These are phyloP conservation scores for Hypanus sabinus DNA, from an alignment of 2,113 vertebrate species.

Conservation along the genomic window DNA sequence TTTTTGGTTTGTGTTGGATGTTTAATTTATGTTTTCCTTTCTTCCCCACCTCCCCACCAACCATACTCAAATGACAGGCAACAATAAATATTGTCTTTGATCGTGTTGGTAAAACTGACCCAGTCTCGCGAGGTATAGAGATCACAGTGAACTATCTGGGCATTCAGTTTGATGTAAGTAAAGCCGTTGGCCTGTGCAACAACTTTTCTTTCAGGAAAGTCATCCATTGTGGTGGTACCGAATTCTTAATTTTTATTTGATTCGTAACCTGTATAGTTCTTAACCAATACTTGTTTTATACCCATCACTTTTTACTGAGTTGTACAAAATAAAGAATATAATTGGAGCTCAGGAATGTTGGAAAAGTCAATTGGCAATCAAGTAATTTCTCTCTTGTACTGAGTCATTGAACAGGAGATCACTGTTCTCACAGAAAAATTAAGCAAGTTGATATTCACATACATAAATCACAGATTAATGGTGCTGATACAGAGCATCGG, in stretches of 20 bases:
- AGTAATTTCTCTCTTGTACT: neutral
- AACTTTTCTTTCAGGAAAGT: neutral
- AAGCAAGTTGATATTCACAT: neutral
- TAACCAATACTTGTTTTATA: neutral
- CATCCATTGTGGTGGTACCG: neutral
- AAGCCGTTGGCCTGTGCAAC: slow-evolving; percentile 32
- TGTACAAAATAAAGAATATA: neutral
- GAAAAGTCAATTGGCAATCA: neutral
- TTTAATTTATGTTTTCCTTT: neutral
- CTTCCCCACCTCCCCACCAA: too few relatives aligned
- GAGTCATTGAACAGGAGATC: neutral
- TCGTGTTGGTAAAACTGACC: slow-evolving; percentile 93
- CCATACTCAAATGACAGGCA: slow-evolving; percentile 59
- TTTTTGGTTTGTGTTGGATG: neutral
- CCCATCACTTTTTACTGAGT: neutral
- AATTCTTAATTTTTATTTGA: neutral
- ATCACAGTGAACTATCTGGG: slow-evolving; percentile 98
- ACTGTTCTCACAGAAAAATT: neutral
- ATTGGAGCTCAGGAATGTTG: neutral
- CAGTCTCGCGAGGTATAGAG: slow-evolving; percentile 95
- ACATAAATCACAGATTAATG: neutral
- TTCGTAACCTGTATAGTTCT: neutral
- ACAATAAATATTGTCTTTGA: slow-evolving; percentile 99
- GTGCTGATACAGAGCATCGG: neutral
- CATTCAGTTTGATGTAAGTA: slow-evolving; percentile 93